Evolutionary conservation across 2,888 invertebrate species (phyloP), one percentile per base, ranked within the genome.

Genomic region (Eupithecia subfuscata): DNA sequence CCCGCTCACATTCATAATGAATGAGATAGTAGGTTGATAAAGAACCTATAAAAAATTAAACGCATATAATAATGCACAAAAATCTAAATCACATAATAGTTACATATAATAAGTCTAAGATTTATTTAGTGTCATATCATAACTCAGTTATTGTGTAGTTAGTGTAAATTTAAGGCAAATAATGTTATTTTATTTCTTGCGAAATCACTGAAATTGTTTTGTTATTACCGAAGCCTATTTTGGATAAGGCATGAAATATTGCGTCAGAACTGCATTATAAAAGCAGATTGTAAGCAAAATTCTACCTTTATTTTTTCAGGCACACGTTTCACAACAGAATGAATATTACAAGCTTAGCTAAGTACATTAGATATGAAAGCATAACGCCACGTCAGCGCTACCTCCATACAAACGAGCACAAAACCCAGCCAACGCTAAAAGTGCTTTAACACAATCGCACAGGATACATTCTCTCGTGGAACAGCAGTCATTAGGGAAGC

Each of bases 401-500:
- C 22, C 68, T 56, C 60, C 60, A 60, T 34, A 76, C 70, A 75
- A 76, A 79, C 80, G 78, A 70, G 37, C 7, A 64, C 25, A 43
- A 43, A 40, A 43, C 43, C 40, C 16, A 48, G 60, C 48, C 52
- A 76, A 14, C 12, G 14, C n/a, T 79, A 81, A 77, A 76, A 79
- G 70, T 69, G 74, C 79, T 75, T 48, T 78, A 79, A 74, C 67
- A 37, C 67, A 56, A 30, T 1, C 52, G 48, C 40, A 75, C 74
- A 79, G 72, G 60, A 78, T 48, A 75, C 64, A 79, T 73, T 81
- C 72, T 81, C 69, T 63, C 25, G 37, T 65, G 45, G 60, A 70
- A 68, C 71, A 67, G 65, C 71, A 75, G 74, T 87, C 85, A 87
- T 88, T 88, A 88, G 83, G 82, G 82, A 82, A 82, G 84, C 86